Conservation (phyloP, 2,888 invertebrate species). For the Adelognathus sp. region DNA sequence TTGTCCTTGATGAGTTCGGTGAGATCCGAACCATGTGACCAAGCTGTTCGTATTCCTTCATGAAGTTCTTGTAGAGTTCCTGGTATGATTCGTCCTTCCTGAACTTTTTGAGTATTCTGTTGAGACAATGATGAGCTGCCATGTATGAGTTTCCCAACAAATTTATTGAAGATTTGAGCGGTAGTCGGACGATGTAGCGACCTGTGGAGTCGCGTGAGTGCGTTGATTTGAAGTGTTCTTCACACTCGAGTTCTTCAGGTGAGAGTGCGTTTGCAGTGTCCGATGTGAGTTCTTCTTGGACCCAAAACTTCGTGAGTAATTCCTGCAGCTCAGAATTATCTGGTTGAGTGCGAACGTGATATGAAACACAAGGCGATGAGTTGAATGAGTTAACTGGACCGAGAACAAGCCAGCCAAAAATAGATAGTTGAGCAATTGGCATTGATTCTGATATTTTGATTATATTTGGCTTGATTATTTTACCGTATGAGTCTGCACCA, state of each 20-base stretch:
- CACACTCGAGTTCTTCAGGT: conserved; percentile 21
- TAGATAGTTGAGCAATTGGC: conserved; percentile 46
- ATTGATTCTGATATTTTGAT: conserved; percentile 28
- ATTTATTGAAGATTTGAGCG: neutral
- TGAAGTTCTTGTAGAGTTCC: conserved; percentile 32
- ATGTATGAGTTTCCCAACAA: conserved; percentile 7
- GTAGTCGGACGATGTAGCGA: conserved; percentile 37
- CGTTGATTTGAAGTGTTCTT: conserved; percentile 28
- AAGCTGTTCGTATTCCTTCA: conserved; percentile 22
- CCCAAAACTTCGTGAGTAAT: conserved; percentile 25
- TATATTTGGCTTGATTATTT: conserved; percentile 50
- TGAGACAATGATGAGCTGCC: conserved; percentile 8
- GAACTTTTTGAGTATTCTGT: neutral
- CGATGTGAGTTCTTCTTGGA: conserved; percentile 25
- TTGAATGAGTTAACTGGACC: neutral
- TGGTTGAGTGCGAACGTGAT: neutral
- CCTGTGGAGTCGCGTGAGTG: conserved; percentile 23
- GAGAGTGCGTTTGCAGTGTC: neutral
- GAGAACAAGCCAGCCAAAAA: conserved; percentile 46
- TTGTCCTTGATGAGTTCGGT: neutral
- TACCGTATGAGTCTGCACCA: conserved; percentile 53
- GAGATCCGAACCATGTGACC: conserved; percentile 38
- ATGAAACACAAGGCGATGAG: neutral
- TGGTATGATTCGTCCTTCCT: neutral
- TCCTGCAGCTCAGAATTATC: neutral